Evolutionary conservation across 2,113 vertebrate genomes (phyloP).

Genomic region (Hassar affinis): DNA sequence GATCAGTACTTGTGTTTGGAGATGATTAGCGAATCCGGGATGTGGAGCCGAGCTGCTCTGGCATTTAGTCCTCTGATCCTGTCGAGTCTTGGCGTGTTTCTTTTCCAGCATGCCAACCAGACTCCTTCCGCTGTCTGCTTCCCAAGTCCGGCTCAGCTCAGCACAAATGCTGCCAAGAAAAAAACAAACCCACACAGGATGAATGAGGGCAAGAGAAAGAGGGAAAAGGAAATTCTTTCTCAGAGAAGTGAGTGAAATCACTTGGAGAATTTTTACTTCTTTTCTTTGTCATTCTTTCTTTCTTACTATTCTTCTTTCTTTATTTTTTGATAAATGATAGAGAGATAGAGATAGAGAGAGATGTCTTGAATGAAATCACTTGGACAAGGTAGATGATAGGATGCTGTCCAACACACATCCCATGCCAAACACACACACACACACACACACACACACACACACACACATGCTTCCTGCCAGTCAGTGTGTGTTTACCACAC

Average conservation of each 20-base stretch:
- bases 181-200: slow-evolving; percentile 23
- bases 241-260: neutral
- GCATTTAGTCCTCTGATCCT: neutral
- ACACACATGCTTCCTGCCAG: slow-evolving; percentile 2
- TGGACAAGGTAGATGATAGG: slow-evolving; percentile 4
- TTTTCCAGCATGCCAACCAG: slow-evolving; percentile 15
- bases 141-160: slow-evolving; percentile 30
- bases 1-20: neutral
- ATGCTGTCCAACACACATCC: slow-evolving; percentile 26
- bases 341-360: neutral
- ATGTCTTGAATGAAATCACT: slow-evolving; percentile 31
- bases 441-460: too few species aligned
- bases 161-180: slow-evolving; percentile 13
- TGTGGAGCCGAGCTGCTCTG: slow-evolving; percentile 4
- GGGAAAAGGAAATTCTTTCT: neutral
- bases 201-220: neutral
- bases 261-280: neutral
- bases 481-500: slow-evolving; percentile 12
- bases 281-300: neutral
- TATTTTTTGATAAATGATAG: neutral
- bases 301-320: neutral
- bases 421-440: slow-evolving; percentile 47
- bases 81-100: neutral
- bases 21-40: slow-evolving; percentile 6
- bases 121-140: slow-evolving; percentile 26